These are phyloP conservation scores for Chlamydotis undulata DNA, from an alignment of 2,113 vertebrate species.

Conservation along the genomic window DNA sequence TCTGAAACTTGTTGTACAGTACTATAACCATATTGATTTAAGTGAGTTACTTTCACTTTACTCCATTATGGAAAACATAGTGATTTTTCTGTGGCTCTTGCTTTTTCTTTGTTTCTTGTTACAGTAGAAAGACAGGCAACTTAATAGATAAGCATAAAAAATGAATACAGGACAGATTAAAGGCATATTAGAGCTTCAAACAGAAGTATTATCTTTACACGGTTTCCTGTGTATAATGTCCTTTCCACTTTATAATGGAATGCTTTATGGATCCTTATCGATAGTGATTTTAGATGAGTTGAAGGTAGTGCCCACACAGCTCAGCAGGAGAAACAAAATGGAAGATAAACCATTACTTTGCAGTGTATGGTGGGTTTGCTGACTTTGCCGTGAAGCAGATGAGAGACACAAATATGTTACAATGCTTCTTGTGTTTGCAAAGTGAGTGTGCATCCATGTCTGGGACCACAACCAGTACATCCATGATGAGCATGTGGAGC, in stretches of 20 bases:
- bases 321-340: background rate
- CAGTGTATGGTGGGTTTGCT: background rate
- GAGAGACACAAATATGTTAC: background rate
- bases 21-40: background rate
- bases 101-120: background rate
- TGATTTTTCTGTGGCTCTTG: background rate
- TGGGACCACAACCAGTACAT: rapidly evolving
- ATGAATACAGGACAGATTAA: background rate
- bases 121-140: background rate
- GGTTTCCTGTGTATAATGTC: background rate
- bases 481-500: background rate
- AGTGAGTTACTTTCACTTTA: background rate
- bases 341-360: background rate
- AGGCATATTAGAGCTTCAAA: background rate
- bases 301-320: background rate
- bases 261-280: background rate
- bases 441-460: background rate
- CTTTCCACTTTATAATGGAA: background rate
- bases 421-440: background rate
- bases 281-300: background rate
- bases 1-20: background rate
- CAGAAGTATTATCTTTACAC: background rate
- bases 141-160: background rate
- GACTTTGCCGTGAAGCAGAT: background rate
- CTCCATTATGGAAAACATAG: background rate